These are phyloP conservation scores for Nyctibius bracteatus DNA, from an alignment of 2,113 vertebrate species.

Conservation along the genomic window DNA sequence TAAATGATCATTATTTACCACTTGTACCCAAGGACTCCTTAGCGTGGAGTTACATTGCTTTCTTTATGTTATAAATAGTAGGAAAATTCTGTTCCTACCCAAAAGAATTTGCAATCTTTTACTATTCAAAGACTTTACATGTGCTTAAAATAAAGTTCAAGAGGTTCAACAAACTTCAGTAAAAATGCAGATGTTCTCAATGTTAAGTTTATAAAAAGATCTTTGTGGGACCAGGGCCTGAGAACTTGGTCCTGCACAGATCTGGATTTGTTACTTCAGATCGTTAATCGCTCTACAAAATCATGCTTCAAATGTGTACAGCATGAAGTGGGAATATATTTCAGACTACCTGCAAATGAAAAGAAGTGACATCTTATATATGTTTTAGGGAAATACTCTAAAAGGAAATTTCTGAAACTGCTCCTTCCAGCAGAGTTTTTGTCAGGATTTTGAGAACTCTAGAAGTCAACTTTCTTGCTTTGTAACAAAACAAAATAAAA, in stretches of 20 bases:
- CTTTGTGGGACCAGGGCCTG: not conserved
- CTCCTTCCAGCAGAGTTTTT: not conserved
- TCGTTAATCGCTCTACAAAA: not conserved
- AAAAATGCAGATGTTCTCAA: not conserved
- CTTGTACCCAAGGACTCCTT: not conserved
- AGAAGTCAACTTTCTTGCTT: not conserved
- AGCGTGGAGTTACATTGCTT: not conserved
- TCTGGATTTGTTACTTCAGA: not conserved
- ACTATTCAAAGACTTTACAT: not conserved
- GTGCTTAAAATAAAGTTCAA: not conserved
- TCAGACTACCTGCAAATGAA: not conserved
- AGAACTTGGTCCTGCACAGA: not conserved
- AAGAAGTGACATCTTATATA: not conserved
- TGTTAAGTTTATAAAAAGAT: not conserved
- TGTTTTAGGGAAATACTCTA: not conserved
- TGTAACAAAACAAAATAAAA: not conserved
- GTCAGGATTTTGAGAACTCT: not conserved
- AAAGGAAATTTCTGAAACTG: not conserved
- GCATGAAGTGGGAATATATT: not conserved
- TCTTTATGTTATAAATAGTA: not conserved
- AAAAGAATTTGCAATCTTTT: not conserved
- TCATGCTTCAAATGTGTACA: not conserved
- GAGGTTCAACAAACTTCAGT: not conserved
- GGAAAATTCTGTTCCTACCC: not conserved
- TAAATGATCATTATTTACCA: not conserved